phyloP scores from a whole-genome alignment of 2,113 vertebrate species.

The Platichthys stellatus region DNA sequence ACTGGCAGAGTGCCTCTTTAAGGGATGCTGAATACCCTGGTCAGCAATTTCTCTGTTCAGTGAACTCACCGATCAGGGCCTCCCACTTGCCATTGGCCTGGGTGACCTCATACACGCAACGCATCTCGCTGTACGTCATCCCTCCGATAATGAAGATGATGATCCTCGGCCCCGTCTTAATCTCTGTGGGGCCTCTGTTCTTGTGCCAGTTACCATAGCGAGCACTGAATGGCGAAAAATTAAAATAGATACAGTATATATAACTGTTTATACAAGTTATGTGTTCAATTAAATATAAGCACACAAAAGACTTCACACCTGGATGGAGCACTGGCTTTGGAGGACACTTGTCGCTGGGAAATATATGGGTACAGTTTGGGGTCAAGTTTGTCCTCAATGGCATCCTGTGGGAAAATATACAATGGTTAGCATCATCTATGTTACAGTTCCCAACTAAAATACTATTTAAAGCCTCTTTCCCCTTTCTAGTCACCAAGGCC shows the following conservation, averaged over 20 bases:
- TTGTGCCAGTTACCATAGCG: conserved; percentile 99
- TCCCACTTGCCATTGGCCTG: conserved; percentile 99
- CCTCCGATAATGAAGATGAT: conserved; percentile 97
- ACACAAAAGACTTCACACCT: conserved; percentile 80
- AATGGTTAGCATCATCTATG: background rate
- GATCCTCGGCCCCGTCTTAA: conserved; percentile 93
- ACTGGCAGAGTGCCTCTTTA: background rate
- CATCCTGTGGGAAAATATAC: conserved; percentile 84
- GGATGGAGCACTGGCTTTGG: conserved; percentile 88
- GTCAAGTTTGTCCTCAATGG: conserved; percentile 97
- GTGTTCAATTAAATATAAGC: background rate
- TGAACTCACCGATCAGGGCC: conserved; percentile 93
- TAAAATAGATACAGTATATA: background rate
- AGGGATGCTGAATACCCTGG: background rate
- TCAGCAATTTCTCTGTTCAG: background rate
- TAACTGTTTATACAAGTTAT: background rate
- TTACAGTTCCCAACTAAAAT: no score
- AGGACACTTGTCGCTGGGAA: conserved; percentile 92
- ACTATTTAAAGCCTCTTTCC: no score
- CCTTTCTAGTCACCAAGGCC: no score
- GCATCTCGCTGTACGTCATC: conserved; percentile 94
- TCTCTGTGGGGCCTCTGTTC: conserved; percentile 95
- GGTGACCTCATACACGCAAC: conserved; percentile 97
- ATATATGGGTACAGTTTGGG: conserved; percentile 96
- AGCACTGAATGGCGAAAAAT: conserved; percentile 78